These are phyloP conservation scores for Pristionchus maxplancki DNA, from an alignment of 2,888 invertebrate genomes.

Conservation along the genomic window DNA sequence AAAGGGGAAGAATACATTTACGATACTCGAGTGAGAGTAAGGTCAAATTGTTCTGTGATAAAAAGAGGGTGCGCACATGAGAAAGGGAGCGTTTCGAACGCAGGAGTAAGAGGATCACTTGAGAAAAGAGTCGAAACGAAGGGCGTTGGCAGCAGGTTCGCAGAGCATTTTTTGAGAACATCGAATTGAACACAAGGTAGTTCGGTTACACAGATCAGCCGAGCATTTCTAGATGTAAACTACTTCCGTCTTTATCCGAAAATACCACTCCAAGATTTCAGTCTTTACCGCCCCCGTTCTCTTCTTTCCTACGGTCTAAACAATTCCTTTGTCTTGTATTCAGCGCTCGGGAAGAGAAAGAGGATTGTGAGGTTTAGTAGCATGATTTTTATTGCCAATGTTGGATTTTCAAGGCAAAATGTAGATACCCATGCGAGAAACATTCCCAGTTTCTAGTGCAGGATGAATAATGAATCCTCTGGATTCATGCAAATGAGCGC, in stretches of 20 bases:
- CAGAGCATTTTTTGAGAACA: neutral
- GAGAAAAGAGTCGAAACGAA: neutral
- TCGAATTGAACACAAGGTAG: neutral
- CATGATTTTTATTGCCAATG: neutral
- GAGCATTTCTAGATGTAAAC: neutral
- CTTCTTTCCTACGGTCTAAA: neutral
- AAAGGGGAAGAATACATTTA: neutral
- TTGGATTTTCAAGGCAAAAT: too few species aligned
- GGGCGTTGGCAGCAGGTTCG: conserved; percentile 14
- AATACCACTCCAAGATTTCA: neutral
- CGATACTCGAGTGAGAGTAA: neutral
- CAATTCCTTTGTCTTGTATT: conserved; percentile 13
- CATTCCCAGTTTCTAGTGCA: too few species aligned
- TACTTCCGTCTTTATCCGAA: neutral
- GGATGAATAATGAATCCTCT: too few species aligned
- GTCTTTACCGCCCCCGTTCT: conserved; percentile 18
- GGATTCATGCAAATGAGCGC: too few species aligned
- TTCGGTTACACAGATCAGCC: too few species aligned
- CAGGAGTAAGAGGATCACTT: neutral
- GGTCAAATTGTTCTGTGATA: conserved; percentile 18
- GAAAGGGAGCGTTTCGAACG: neutral
- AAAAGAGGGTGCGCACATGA: neutral
- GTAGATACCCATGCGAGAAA: too few species aligned
- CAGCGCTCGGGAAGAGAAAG: neutral
- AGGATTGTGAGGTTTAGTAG: neutral